Evolutionary conservation across 2,888 invertebrate genomes (phyloP).

Genomic region (Entomobrya multifasciata): DNA sequence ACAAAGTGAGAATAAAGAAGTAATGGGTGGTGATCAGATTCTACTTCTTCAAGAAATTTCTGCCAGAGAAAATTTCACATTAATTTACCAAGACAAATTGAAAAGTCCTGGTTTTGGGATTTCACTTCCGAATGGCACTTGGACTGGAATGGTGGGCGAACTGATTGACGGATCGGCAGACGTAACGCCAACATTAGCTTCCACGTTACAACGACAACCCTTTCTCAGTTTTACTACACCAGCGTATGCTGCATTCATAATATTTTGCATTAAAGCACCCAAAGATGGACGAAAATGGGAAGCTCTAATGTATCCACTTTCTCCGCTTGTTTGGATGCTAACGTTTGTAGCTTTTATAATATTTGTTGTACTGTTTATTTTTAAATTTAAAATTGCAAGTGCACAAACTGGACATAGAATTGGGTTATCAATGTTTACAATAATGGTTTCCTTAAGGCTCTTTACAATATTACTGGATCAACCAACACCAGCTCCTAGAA

Average conservation of each 20-base stretch:
- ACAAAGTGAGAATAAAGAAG: too few relatives aligned
- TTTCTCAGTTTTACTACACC: constrained; percentile 6
- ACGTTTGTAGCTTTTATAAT: neutral
- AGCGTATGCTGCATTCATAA: neutral
- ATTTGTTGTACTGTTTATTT: neutral
- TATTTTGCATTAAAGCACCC: constrained; percentile 9
- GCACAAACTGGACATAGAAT: neutral
- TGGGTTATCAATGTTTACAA: too few relatives aligned
- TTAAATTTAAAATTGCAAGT: neutral
- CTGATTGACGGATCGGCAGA: constrained; percentile 24
- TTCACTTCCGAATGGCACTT: neutral
- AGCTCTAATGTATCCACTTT: constrained; percentile 46
- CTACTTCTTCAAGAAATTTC: constrained; percentile 35
- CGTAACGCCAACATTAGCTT: neutral
- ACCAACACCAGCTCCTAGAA: neutral
- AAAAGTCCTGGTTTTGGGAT: constrained; percentile 40
- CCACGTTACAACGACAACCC: neutral
- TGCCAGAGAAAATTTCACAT: constrained; percentile 8
- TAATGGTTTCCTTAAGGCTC: neutral
- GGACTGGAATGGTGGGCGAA: constrained; percentile 46
- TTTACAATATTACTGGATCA: too few relatives aligned
- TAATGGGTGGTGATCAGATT: constrained; percentile 1
- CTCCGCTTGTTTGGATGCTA: constrained; percentile 33
- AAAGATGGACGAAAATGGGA: constrained; percentile 13
- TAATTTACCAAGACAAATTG: neutral